Conservation (phyloP, 1,140 invertebrate species). For the Rhysida immarginata region DNA sequence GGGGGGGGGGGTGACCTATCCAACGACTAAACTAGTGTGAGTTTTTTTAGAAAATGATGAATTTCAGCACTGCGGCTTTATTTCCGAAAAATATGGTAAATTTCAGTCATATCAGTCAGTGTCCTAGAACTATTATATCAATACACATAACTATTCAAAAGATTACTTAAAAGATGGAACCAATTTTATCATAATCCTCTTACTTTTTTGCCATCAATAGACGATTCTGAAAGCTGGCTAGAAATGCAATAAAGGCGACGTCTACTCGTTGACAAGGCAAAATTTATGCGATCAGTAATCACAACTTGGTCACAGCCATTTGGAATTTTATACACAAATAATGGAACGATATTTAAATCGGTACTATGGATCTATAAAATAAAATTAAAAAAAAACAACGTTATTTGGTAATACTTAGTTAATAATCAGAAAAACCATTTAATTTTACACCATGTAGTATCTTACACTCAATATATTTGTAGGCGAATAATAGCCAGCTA, state of each 20-base stretch:
- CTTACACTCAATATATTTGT: slow-evolving; percentile 28
- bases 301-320: slow-evolving; percentile 37
- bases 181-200: too few relatives aligned
- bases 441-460: slow-evolving; percentile 4
- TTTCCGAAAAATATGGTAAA: too few relatives aligned
- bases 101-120: too few relatives aligned
- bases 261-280: slow-evolving; percentile 35
- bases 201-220: slow-evolving; percentile 39
- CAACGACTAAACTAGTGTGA: too few relatives aligned
- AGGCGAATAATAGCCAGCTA: slow-evolving; percentile 30
- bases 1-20: too few relatives aligned
- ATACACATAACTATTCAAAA: too few relatives aligned
- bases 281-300: slow-evolving; percentile 45
- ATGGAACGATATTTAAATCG: slow-evolving; percentile 43
- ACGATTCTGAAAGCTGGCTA: slow-evolving; percentile 41
- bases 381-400: not conserved
- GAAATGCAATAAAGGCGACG: slow-evolving; percentile 40
- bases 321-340: slow-evolving; percentile 52
- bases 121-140: too few relatives aligned
- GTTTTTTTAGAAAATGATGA: too few relatives aligned
- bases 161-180: too few relatives aligned
- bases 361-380: slow-evolving; percentile 30
- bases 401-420: not conserved
- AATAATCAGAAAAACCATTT: not conserved
- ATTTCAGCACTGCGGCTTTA: too few relatives aligned